Evolutionary conservation across 1,140 invertebrate genomes (phyloP).

Genomic region (Sarcophaga peregrina): DNA sequence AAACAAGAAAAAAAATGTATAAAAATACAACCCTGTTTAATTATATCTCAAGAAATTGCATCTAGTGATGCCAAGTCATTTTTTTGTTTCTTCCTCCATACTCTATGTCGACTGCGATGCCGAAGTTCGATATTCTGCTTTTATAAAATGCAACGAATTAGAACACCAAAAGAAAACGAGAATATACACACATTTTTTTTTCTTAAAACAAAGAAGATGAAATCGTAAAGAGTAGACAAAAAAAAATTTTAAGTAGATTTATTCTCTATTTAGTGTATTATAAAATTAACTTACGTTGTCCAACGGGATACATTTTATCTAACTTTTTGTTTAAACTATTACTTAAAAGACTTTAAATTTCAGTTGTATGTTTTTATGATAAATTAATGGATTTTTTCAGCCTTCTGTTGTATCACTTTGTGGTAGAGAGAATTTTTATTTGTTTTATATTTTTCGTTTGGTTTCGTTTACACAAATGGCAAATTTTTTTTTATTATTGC

Average conservation of each 20-base stretch:
- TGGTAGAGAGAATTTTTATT: constrained; percentile 52
- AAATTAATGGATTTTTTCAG: constrained; percentile 56
- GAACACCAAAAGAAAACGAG: constrained; percentile 8
- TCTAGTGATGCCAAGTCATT: constrained; percentile 20
- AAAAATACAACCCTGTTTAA: neutral
- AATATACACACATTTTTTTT: constrained; percentile 37
- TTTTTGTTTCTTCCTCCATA: no score
- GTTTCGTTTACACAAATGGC: constrained; percentile 40
- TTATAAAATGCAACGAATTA: constrained; percentile 22
- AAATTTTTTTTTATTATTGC: neutral
- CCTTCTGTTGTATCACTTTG: constrained; percentile 66
- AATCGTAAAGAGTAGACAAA: neutral
- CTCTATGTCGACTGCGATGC: no score
- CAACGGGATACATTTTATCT: constrained; percentile 70
- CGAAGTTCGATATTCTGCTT: neutral
- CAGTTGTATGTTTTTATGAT: constrained; percentile 37
- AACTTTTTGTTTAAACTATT: constrained; percentile 36
- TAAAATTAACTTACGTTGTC: constrained; percentile 69
- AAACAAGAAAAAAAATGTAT: neutral
- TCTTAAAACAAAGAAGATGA: constrained; percentile 33
- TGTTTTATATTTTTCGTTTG: constrained; percentile 24
- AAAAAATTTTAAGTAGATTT: neutral
- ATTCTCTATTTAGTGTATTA: no score
- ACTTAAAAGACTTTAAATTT: constrained; percentile 35
- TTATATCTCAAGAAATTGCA: neutral